Conservation (phyloP, 2,113 vertebrate genomes). For the Sorex fumeus region DNA sequence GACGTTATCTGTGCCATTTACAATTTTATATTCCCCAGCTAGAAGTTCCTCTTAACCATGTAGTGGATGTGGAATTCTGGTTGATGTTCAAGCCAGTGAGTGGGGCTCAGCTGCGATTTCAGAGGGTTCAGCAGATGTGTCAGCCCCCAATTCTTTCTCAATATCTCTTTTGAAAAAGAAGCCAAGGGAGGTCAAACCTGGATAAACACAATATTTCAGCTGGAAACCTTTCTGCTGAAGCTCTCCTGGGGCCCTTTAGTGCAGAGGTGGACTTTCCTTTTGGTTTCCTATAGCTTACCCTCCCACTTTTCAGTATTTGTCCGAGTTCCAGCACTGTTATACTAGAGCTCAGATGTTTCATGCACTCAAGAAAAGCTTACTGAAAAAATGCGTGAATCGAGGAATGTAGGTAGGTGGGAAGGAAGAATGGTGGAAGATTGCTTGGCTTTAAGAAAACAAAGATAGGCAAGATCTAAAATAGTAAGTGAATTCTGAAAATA, state of each 20-base stretch:
- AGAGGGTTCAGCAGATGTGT: slow-evolving; percentile 64
- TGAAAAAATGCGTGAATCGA: not conserved
- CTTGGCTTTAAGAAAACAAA: not conserved
- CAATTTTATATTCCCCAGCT: slow-evolving; percentile 91
- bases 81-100: slow-evolving; percentile 75
- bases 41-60: slow-evolving; percentile 87
- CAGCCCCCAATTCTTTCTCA: slow-evolving; percentile 51
- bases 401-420: not conserved
- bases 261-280: not conserved
- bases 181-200: not conserved
- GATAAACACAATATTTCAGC: slow-evolving; percentile 13
- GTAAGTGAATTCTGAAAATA: not conserved
- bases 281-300: not conserved
- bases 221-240: not conserved
- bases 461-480: slow-evolving; percentile 4
- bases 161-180: slow-evolving; percentile 63
- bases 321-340: not conserved
- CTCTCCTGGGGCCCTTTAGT: not conserved
- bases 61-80: slow-evolving; percentile 83
- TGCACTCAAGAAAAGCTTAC: not conserved
- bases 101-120: slow-evolving; percentile 78
- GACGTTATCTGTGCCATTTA: slow-evolving; percentile 90
- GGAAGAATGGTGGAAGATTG: not conserved
- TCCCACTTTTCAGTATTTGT: not conserved
- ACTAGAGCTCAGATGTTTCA: not conserved